These are phyloP conservation scores for Agelastica alni DNA, from an alignment of 2,888 invertebrate species.

Conservation along the genomic window DNA sequence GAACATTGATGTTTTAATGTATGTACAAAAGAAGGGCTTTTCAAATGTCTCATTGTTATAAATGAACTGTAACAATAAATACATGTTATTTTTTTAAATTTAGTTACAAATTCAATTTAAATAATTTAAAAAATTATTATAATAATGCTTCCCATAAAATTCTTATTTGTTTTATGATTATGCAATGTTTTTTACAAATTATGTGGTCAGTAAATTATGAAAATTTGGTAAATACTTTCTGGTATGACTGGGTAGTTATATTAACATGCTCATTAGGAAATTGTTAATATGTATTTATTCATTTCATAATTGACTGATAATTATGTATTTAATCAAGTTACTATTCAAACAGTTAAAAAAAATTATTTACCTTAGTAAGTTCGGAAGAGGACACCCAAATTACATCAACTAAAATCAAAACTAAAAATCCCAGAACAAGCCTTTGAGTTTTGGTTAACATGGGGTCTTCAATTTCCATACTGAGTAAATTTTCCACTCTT, in stretches of 20 bases:
- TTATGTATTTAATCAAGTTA: too few relatives aligned
- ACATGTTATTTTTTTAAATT: background rate
- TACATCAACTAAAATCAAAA: constrained; percentile 88
- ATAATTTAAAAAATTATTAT: too few relatives aligned
- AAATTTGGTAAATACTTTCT: too few relatives aligned
- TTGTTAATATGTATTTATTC: too few relatives aligned
- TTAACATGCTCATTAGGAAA: too few relatives aligned
- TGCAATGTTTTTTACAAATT: too few relatives aligned
- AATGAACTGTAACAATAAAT: constrained; percentile 70
- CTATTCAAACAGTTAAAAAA: background rate
- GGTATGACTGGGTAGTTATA: too few relatives aligned
- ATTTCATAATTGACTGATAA: too few relatives aligned
- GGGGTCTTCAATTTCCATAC: constrained; percentile 40
- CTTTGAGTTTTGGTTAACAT: constrained; percentile 70
- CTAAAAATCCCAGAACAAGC: constrained; percentile 81
- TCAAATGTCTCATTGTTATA: constrained; percentile 83
- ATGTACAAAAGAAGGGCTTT: constrained; percentile 95
- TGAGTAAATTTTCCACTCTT: constrained; percentile 15
- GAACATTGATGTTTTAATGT: constrained; percentile 93
- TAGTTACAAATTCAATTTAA: too few relatives aligned
- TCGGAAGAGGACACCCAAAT: constrained; percentile 97
- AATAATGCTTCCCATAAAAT: too few relatives aligned
- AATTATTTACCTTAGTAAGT: constrained; percentile 78
- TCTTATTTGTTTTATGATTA: too few relatives aligned
- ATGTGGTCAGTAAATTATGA: too few relatives aligned